These are phyloP conservation scores for Macaria liturata DNA, from an alignment of 2,888 invertebrate genomes.

Conservation along the genomic window DNA sequence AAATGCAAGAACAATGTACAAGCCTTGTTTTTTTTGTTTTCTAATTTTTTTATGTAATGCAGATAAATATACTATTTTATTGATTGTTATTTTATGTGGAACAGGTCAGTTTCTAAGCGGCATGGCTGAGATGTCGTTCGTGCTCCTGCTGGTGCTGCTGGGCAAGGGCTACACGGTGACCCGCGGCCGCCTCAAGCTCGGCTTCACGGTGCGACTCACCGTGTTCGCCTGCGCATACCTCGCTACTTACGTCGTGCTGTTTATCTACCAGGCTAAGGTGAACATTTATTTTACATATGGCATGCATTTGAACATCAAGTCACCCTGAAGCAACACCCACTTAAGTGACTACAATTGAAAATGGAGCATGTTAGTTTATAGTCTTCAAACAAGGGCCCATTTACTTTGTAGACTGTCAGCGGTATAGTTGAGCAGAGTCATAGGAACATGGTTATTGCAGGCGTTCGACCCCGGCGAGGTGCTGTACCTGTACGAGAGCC, in stretches of 20 bases:
- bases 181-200: conserved; percentile 88
- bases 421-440: too few species aligned
- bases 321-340: too few species aligned
- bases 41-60: too few species aligned
- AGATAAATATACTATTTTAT: too few species aligned
- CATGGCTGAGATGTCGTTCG: conserved; percentile 88
- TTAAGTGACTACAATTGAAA: too few species aligned
- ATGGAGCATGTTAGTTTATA: too few species aligned
- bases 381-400: too few species aligned
- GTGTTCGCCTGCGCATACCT: conserved; percentile 91
- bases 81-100: conserved; percentile 35
- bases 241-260: conserved; percentile 88
- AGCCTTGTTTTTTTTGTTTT: too few species aligned
- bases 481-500: conserved; percentile 94
- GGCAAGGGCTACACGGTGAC: conserved; percentile 97
- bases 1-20: too few species aligned
- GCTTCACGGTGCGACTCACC: conserved; percentile 89
- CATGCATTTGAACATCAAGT: too few species aligned
- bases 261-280: conserved; percentile 91
- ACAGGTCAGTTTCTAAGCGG: conserved; percentile 89
- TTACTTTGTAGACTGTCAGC: too few species aligned
- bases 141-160: conserved; percentile 90
- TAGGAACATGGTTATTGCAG: conserved; percentile 60
- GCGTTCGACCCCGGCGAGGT: conserved; percentile 96
- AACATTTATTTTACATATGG: conserved; percentile 12